Conservation (phyloP, 1,140 invertebrate genomes). For the Vanessa atalanta region DNA sequence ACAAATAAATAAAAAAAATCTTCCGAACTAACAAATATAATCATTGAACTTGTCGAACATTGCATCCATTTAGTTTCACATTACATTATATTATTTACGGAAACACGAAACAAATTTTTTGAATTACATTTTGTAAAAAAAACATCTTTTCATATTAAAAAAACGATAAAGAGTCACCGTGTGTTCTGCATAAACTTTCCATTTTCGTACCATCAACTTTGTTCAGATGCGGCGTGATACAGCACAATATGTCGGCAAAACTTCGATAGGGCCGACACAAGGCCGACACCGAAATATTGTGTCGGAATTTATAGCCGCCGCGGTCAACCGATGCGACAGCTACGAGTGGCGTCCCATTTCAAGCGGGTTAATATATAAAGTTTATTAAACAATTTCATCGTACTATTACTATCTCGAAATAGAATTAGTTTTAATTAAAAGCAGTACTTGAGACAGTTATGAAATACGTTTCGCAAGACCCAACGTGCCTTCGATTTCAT, state of each 20-base stretch:
- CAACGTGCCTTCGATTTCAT: neutral
- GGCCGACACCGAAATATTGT: slow-evolving; percentile 65
- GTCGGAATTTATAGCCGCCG: slow-evolving; percentile 66
- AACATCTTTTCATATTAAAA: slow-evolving; percentile 1
- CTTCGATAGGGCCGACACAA: slow-evolving; percentile 50
- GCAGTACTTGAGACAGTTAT: neutral
- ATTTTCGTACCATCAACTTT: slow-evolving; percentile 34
- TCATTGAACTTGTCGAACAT: too few species aligned
- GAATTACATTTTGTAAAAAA: slow-evolving; percentile 19
- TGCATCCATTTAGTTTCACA: too few species aligned
- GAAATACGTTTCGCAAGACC: neutral
- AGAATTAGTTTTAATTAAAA: neutral
- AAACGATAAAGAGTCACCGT: neutral
- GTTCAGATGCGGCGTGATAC: slow-evolving; percentile 15
- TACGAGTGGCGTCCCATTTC: slow-evolving; percentile 32
- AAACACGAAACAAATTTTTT: slow-evolving; percentile 8
- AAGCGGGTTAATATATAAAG: slow-evolving; percentile 34
- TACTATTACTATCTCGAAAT: neutral
- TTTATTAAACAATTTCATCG: slow-evolving; percentile 7
- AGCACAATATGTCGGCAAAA: slow-evolving; percentile 41
- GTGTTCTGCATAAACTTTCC: slow-evolving; percentile 30
- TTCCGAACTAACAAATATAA: too few species aligned
- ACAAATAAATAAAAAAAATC: too few species aligned
- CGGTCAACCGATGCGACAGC: slow-evolving; percentile 54
- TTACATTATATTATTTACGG: neutral